Evolutionary conservation across 2,888 invertebrate genomes (phyloP).

Genomic region (Artemia sinica): DNA sequence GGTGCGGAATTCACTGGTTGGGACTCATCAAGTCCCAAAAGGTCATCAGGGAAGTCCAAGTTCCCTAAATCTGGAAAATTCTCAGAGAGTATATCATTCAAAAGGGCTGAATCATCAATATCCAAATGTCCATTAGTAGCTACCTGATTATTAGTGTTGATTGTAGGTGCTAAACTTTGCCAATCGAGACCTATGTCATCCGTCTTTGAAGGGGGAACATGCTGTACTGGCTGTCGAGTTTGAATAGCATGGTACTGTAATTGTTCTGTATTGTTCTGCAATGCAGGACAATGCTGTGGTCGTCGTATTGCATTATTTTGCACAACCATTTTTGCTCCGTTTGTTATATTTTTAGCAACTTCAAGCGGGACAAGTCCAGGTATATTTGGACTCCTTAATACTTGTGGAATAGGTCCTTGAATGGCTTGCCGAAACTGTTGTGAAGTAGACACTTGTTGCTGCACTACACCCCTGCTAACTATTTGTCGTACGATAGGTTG

Average conservation of each 20-base stretch:
- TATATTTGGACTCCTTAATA: background rate
- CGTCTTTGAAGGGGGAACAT: background rate
- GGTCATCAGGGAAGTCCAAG: background rate
- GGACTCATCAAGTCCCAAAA: slow-evolving; percentile 5
- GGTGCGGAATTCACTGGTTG: background rate
- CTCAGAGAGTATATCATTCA: slow-evolving; percentile 9
- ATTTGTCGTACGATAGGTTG: background rate
- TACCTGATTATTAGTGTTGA: slow-evolving; percentile 4
- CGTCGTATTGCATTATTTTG: background rate
- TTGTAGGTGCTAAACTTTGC: slow-evolving; percentile 6
- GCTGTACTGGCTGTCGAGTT: background rate
- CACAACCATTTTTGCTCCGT: background rate
- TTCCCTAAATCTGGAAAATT: slow-evolving; percentile 12
- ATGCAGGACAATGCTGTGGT: background rate
- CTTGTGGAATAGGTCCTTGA: background rate
- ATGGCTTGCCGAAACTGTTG: background rate
- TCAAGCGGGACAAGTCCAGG: slow-evolving; percentile 1
- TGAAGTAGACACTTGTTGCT: background rate
- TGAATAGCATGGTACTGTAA: background rate
- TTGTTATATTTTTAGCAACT: background rate
- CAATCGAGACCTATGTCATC: slow-evolving; percentile 3
- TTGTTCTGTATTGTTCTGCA: background rate
- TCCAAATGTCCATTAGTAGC: slow-evolving; percentile 7
- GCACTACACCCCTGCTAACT: background rate
- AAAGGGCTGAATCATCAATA: background rate